These are phyloP conservation scores for Caenorhabditis briggsae DNA, from an alignment of 1,140 invertebrate species.

Conservation along the genomic window DNA sequence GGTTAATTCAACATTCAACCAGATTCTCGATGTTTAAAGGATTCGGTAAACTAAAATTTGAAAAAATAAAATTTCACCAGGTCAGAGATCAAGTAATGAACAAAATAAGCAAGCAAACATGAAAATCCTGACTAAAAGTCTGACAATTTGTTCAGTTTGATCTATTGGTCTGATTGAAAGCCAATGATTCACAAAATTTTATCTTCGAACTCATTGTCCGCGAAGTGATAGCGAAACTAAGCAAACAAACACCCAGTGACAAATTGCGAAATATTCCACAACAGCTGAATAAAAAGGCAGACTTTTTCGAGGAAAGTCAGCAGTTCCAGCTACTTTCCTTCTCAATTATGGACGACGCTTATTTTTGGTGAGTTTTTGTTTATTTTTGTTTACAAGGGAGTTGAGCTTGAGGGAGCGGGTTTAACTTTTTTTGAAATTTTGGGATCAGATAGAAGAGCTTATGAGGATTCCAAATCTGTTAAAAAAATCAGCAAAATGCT, in stretches of 20 bases:
- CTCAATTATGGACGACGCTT: not conserved
- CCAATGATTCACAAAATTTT: constrained; percentile 10
- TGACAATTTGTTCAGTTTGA: constrained; percentile 1
- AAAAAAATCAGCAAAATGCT: too few relatives aligned
- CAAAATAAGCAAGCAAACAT: not conserved
- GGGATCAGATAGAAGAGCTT: too few relatives aligned
- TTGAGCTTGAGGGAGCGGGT: too few relatives aligned
- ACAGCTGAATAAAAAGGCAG: constrained; percentile 30
- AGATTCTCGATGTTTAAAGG: too few relatives aligned
- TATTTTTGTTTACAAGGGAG: too few relatives aligned
- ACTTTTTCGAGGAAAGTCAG: not conserved
- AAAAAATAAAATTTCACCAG: too few relatives aligned
- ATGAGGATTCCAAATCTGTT: too few relatives aligned
- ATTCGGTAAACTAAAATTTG: too few relatives aligned
- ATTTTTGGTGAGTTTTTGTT: constrained; percentile 13
- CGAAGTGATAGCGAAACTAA: constrained; percentile 16
- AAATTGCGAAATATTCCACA: constrained; percentile 30
- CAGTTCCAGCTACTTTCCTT: not conserved
- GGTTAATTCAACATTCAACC: too few relatives aligned
- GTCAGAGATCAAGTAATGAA: too few relatives aligned
- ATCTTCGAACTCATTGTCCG: constrained; percentile 23
- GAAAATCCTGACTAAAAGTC: not conserved
- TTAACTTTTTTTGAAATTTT: too few relatives aligned
- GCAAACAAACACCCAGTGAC: constrained; percentile 5
- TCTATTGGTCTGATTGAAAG: not conserved